Evolutionary conservation across 2,113 vertebrate genomes (phyloP), one percentile per base, ranked within the genome.

Genomic region (western clawed frog (Xenopus tropicalis)): DNA sequence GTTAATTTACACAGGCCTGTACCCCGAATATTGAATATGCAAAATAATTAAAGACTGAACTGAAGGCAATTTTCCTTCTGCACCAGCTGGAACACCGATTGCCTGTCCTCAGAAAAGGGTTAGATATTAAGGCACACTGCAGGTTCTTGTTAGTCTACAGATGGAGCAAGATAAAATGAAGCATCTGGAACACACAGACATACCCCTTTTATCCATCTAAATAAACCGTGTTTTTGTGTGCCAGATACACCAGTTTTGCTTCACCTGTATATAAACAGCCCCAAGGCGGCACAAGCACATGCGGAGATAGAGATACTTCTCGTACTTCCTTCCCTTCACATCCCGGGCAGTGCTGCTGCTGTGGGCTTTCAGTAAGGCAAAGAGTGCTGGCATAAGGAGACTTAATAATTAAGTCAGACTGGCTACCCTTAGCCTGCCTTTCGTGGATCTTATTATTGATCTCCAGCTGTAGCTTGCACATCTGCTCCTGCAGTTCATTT

Each of bases 401-500:
- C 69, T 79, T 59, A 67, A 83, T 83, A 16, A 52, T 66, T 61
- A 81, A 78, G 74, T 86, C 88, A 81, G 82, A 80, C 78, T 70
- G 87, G 82, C 87, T 88, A 91, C 89, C 88, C 84, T 88, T 87
- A 64, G 86, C 85, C 72, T 90, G 93, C 90, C 95, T 96, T 91
- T 94, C 94, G 85, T 94, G 93, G 86, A 96, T 97, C 85, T 93
- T 96, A 89, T 82, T 93, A 88, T 93, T 94, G 92, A 98, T 95
- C 87, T 97, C 95, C 90, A 94, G 88, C 83, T 97, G 96, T 82
- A 98, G 93, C 88, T 86, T 93, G 90, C 94, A 97, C 95, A 98
- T 98, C 90, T 98, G 94, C 84, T 97, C 96, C 88, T 98, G 96
- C 61, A 98, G 94, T 84, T 98, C 96, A 87, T 94, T 97, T 91